phyloP scores from a whole-genome alignment of 2,797 vertebrate species.

The Xyrichtys novacula region DNA sequence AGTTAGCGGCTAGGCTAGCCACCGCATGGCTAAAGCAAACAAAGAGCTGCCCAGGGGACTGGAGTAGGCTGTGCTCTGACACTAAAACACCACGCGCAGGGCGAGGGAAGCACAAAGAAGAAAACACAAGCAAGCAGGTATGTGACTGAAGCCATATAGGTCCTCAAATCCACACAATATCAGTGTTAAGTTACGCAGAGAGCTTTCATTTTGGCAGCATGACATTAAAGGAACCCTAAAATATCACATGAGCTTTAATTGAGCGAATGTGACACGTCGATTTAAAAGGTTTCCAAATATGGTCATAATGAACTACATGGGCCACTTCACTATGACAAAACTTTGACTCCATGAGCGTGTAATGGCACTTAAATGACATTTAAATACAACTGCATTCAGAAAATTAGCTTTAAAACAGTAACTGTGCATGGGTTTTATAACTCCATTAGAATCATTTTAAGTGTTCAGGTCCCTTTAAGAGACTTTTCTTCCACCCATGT shows the following conservation, averaged over 20 bases:
- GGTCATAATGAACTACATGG: too few species aligned
- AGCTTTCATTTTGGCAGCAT: background rate
- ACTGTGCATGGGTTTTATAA: slow-evolving; percentile 37
- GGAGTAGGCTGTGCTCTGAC: slow-evolving; percentile 69
- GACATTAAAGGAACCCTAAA: too few species aligned
- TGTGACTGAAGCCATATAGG: slow-evolving; percentile 4
- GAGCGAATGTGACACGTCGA: too few species aligned
- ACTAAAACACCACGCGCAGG: slow-evolving; percentile 64
- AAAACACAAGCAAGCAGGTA: slow-evolving; percentile 27
- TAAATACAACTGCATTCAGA: slow-evolving; percentile 20
- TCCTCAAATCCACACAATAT: background rate
- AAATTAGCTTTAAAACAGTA: slow-evolving; percentile 22
- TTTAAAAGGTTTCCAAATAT: too few species aligned
- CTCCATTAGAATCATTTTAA: slow-evolving; percentile 17
- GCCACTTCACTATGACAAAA: background rate
- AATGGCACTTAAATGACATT: background rate
- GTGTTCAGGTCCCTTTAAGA: slow-evolving; percentile 1
- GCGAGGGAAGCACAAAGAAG: slow-evolving; percentile 16
- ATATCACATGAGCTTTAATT: too few species aligned
- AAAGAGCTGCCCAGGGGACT: slow-evolving; percentile 83
- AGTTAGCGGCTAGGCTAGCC: slow-evolving; percentile 83
- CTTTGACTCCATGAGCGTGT: background rate
- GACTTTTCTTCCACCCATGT: slow-evolving; percentile 49
- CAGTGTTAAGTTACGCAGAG: background rate
- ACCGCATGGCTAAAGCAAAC: slow-evolving; percentile 86